Evolutionary conservation across 2,888 invertebrate genomes (phyloP).

Genomic region (Venusia cambrica): DNA sequence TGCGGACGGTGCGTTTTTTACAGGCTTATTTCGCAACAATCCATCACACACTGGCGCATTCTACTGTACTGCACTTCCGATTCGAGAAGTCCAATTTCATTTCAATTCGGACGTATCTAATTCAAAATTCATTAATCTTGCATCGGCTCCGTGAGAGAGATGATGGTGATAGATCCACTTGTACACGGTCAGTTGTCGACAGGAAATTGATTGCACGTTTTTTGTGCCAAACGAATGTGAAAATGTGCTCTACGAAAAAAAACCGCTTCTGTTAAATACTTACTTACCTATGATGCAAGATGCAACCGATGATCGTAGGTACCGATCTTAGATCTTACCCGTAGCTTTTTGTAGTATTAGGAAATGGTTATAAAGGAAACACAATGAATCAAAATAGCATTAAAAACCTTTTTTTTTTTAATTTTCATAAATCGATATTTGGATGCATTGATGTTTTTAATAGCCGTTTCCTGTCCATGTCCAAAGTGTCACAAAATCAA

Average conservation of each 20-base stretch:
- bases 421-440: slow-evolving; percentile 24
- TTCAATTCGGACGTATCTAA: slow-evolving; percentile 75
- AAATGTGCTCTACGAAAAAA: too few species aligned
- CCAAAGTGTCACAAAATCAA: slow-evolving; percentile 56
- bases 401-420: too few species aligned
- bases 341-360: too few species aligned
- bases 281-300: too few species aligned
- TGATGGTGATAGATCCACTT: slow-evolving; percentile 58
- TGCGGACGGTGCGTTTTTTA: slow-evolving; percentile 62
- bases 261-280: too few species aligned
- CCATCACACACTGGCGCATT: slow-evolving; percentile 68
- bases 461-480: slow-evolving; percentile 60
- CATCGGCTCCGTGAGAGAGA: slow-evolving; percentile 42
- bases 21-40: slow-evolving; percentile 53
- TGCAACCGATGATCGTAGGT: too few species aligned
- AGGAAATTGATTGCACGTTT: slow-evolving; percentile 68
- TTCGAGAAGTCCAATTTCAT: slow-evolving; percentile 70
- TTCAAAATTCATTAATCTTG: slow-evolving; percentile 77
- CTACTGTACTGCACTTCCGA: slow-evolving; percentile 71
- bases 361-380: slow-evolving; percentile 1
- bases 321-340: too few species aligned
- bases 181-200: slow-evolving; percentile 78
- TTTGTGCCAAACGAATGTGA: slow-evolving; percentile 22
- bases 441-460: slow-evolving; percentile 49
- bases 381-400: slow-evolving; percentile 3